A percentile compares a stretch with the other conserved stretches of the same genome.
These are phyloP conservation scores for Drosophila sordidapex DNA, from an alignment of 2,888 invertebrate species.

Conservation along the genomic window DNA sequence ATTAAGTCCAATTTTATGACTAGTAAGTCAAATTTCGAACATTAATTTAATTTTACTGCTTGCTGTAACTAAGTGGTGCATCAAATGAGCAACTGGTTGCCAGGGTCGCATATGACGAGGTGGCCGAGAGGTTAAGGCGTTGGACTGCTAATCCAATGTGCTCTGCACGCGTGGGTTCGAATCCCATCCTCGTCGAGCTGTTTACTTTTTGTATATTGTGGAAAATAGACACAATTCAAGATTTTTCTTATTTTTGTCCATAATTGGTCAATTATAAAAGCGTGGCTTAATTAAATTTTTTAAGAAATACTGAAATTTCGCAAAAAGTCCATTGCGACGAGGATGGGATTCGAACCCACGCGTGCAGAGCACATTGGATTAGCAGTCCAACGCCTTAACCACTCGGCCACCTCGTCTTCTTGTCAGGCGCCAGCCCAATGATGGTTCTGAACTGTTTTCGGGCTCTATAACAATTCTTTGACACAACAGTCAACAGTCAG, in stretches of 20 bases:
- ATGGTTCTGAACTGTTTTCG: conserved; percentile 39
- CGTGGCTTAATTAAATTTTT: background rate
- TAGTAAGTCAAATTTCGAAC: background rate
- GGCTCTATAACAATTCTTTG: background rate
- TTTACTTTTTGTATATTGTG: background rate
- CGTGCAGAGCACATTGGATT: conserved; percentile 95
- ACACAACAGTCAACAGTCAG: background rate
- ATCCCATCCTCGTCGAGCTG: conserved; percentile 93
- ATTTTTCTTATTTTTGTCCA: background rate
- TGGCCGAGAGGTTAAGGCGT: conserved; percentile 95
- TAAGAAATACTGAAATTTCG: background rate
- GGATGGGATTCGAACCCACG: conserved; percentile 95
- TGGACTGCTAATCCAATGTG: conserved; percentile 95
- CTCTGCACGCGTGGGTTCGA: conserved; percentile 95
- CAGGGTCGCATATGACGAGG: conserved; percentile 87
- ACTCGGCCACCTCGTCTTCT: conserved; percentile 93
- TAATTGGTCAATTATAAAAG: background rate
- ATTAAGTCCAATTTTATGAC: too few relatives aligned
- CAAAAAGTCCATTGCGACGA: conserved; percentile 86
- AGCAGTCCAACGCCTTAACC: conserved; percentile 95
- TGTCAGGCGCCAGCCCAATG: conserved; percentile 32
- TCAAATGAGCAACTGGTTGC: conserved; percentile 24
- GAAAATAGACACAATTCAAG: background rate
- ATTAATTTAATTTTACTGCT: conserved; percentile 16
- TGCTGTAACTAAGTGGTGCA: background rate